Evolutionary conservation across 2,888 invertebrate genomes (phyloP), one percentile per base, ranked within the genome.

Genomic region (Scrobipalpa costella): DNA sequence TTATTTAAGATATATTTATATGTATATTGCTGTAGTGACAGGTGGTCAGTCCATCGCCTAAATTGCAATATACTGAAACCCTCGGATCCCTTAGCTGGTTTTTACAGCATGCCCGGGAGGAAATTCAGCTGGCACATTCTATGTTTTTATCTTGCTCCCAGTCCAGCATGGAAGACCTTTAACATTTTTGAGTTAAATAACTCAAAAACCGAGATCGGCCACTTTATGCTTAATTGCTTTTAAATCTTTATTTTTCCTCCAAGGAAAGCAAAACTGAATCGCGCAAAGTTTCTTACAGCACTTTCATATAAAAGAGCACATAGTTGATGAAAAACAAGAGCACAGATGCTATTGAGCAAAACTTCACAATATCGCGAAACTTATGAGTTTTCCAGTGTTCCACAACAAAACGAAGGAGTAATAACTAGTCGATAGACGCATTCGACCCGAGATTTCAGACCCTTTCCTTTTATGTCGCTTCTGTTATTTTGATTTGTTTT

Each of bases 311-410:
- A 34, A 15, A 15, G 36, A 40, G 19, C 5, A 13, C 47, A 11
- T 50, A 69, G 66, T 72, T 69, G 69, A 71, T 70, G 67, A 75
- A 73, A 74, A 69, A 71, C 69, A 68, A 67, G 68, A 64, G 44
- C 71, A 50, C 74, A 74, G 75, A 75, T 77, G 75, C 66, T 76
- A 77, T 77, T 72, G 78, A 74, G 70, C 63, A 67, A 64, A 71
- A 75, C 68, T 75, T 73, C 66, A 65, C 68, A 74, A 70, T 72
- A 69, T 68, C 69, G 65, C 61, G 67, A 59, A 76, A 77, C 76
- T 78, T 73, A 71, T 71, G 71, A 73, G 71, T 70, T 74, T 72
- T 67, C 72, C 61, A 49, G 61, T 55, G 8, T 55, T 55, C 55
- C 34, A 55, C 55, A 34, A 55, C 27, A 60, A 47, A 60, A 60